Evolutionary conservation across 2,797 vertebrate species (phyloP), one percentile per base, ranked within the genome.

Genomic region (Phataginus tetradactyla): DNA sequence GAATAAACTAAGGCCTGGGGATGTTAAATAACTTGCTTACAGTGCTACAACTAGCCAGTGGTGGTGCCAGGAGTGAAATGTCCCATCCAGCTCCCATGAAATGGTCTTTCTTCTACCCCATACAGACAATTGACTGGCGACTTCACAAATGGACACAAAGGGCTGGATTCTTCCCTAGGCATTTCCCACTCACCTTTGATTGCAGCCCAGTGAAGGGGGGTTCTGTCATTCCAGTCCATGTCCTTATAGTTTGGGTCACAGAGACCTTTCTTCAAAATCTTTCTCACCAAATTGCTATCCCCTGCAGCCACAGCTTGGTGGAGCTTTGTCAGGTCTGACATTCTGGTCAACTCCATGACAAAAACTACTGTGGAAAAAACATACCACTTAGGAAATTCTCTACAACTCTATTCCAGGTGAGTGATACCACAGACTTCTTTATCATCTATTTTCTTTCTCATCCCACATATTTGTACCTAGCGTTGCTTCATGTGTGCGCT

Each of bases 181-280:
- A 14, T 2, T 29, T 23, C n/a, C 51, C 37, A 29, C 85, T 95
- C 96, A 99, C 99, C 99, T 98, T 97, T 99, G 9, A 98, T 99
- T 23, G 99, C 99, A 7, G 99, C 99, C 99, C 99, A 99, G 98
- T 99, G 99, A 23, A 99, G 98, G 0, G 99, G 99, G 0, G 99
- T 99, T 97, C 99, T 99, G 97, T 98, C 97, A 53, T 99, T 99
- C 99, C 99, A 99, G 97, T 99, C 99, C 0, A 96, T 21, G 63
- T 99, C 99, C 95, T 99, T 99, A 79, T 99, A 98, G 94, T 99
- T 99, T 12, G 99, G 99, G 75, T 99, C 96, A 0, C 99, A 99
- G 68, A 64, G 97, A 23, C 99, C 98, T 21, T 98, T 97, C 95
- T 87, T 98, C 94, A 99, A 80, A 95, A 99, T 98, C 86, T 98